Evolutionary conservation across 2,888 invertebrate genomes (phyloP).

Genomic region (Orchestes rusci): DNA sequence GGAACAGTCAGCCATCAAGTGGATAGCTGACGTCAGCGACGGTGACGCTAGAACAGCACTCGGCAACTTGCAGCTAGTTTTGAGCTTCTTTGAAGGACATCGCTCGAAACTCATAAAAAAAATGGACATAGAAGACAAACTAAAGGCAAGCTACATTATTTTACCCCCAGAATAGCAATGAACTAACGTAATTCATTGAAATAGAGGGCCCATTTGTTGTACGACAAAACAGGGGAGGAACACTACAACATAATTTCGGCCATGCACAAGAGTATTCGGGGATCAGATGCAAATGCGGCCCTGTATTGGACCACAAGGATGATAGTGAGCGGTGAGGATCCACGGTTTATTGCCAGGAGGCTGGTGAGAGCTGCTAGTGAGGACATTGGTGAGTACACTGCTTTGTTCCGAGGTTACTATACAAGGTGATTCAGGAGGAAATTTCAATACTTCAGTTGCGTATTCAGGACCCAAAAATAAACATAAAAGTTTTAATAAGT

Average conservation of each 20-base stretch:
- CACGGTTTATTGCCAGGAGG: conserved; percentile 67
- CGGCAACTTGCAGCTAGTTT: conserved; percentile 64
- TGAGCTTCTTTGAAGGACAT: conserved; percentile 48
- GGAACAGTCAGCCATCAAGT: conserved; percentile 56
- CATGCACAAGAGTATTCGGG: conserved; percentile 74
- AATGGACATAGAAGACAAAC: conserved; percentile 63
- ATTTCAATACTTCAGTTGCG: no score
- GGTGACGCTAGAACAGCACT: conserved; percentile 77
- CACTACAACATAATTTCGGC: conserved; percentile 80
- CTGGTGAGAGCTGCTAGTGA: conserved; percentile 69
- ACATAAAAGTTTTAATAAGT: no score
- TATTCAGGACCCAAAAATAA: no score
- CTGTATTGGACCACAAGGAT: conserved; percentile 78
- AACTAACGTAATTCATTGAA: background rate
- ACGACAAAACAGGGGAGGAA: conserved; percentile 73
- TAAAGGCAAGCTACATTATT: conserved; percentile 53
- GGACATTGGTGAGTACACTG: conserved; percentile 64
- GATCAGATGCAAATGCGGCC: conserved; percentile 72
- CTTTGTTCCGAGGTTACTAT: conserved; percentile 6
- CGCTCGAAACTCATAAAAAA: conserved; percentile 50
- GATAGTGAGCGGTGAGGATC: conserved; percentile 73
- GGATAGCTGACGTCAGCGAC: conserved; percentile 70
- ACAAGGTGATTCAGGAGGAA: no score
- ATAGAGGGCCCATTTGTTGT: conserved; percentile 67
- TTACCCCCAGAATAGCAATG: background rate